Conservation (phyloP, 2,888 invertebrate genomes). For the Andricus quercusramuli region DNA sequence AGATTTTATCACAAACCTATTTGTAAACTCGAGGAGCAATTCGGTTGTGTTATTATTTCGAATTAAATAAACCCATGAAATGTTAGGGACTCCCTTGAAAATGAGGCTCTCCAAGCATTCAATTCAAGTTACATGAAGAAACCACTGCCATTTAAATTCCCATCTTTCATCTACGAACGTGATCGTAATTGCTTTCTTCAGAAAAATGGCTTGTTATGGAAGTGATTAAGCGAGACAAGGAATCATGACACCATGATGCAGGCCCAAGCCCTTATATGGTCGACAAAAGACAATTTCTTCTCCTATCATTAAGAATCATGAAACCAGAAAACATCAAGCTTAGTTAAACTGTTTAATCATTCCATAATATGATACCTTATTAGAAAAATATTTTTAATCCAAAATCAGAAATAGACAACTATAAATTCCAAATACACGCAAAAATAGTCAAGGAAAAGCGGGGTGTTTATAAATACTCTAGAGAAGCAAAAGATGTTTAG, state of each 20-base stretch:
- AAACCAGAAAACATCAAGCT: slow-evolving; percentile 19
- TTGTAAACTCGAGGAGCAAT: not conserved
- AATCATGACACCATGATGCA: not conserved
- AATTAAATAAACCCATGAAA: not conserved
- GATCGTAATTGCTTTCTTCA: not conserved
- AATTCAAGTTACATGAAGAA: not conserved
- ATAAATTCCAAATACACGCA: not conserved
- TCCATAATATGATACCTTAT: not conserved
- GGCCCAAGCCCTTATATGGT: not conserved
- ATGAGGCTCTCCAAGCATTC: not conserved
- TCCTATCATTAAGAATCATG: slow-evolving; percentile 12
- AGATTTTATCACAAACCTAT: not conserved
- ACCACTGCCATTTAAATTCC: not conserved
- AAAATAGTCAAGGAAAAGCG: not conserved
- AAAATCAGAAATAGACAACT: not conserved
- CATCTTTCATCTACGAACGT: not conserved
- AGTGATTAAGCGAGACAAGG: not conserved
- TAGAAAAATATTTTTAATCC: not conserved
- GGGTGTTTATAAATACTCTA: not conserved
- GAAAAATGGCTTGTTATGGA: not conserved
- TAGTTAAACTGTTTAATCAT: not conserved
- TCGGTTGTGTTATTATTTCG: not conserved
- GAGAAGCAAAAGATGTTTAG: not conserved
- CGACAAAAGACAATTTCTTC: not conserved
- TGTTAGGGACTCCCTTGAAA: not conserved